Conservation (phyloP, 2,888 invertebrate genomes). For the Oegoconia quadripuncta region DNA sequence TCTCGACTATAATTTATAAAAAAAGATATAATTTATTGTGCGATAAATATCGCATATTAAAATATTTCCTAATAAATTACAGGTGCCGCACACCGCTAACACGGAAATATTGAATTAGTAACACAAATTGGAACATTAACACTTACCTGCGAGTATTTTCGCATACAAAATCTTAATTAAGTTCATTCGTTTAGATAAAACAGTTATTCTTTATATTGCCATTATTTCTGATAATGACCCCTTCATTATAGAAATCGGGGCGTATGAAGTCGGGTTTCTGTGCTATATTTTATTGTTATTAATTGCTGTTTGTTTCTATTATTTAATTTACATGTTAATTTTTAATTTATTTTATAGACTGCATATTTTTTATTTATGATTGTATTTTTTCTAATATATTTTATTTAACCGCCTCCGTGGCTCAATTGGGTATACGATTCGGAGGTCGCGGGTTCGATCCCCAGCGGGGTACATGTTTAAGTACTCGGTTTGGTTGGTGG, state of each 20-base stretch:
- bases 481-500: too few relatives aligned
- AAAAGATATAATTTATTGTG: not conserved
- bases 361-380: too few relatives aligned
- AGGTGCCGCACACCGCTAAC: not conserved
- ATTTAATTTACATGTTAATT: not conserved
- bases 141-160: not conserved
- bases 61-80: not conserved
- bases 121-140: not conserved
- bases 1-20: too few relatives aligned
- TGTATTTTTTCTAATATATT: too few relatives aligned
- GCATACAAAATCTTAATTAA: not conserved
- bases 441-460: too few relatives aligned
- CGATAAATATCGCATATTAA: not conserved
- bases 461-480: too few relatives aligned
- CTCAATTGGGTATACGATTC: too few relatives aligned
- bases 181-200: conserved; percentile 1
- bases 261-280: too few relatives aligned
- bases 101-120: not conserved
- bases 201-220: not conserved
- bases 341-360: too few relatives aligned
- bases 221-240: not conserved
- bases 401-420: too few relatives aligned
- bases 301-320: too few relatives aligned
- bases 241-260: not conserved
- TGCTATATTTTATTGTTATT: too few relatives aligned